Evolutionary conservation across 92 coral and sea anemone species (phyloP).

Genomic region (Zoanthus solanderi): DNA sequence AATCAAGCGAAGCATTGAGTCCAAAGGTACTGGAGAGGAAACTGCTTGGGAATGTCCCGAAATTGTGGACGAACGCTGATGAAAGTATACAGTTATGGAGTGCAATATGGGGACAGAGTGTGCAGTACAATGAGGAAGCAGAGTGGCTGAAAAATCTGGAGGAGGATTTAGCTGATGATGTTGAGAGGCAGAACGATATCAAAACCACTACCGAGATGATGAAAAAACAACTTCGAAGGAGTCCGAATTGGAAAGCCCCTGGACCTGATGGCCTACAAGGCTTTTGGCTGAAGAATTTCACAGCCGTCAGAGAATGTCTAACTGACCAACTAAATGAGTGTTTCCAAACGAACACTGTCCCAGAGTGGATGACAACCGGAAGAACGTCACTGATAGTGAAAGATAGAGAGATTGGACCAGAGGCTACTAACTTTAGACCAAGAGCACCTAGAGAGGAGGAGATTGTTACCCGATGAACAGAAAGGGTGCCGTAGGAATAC

Average conservation of each 20-base stretch:
- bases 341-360: no score
- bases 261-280: neutral
- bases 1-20: no score
- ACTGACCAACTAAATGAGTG: no score
- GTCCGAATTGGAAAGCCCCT: no score
- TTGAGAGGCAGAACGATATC: neutral
- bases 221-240: neutral
- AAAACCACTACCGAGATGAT: neutral
- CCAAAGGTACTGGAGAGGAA: no score
- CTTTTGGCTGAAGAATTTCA: neutral
- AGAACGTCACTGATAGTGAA: neutral
- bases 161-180: neutral
- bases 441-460: slow-evolving; percentile 31
- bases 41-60: no score
- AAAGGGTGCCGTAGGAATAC: slow-evolving; percentile 47
- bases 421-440: slow-evolving; percentile 30
- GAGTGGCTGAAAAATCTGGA: neutral
- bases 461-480: slow-evolving; percentile 49
- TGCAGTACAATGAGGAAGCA: neutral
- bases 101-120: no score
- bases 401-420: neutral
- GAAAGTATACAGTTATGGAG: neutral
- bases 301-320: no score
- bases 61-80: neutral
- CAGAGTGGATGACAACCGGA: no score